phyloP scores from a whole-genome alignment of 64 coral and sea anemone genomes.

The Pachyseris speciosa region DNA sequence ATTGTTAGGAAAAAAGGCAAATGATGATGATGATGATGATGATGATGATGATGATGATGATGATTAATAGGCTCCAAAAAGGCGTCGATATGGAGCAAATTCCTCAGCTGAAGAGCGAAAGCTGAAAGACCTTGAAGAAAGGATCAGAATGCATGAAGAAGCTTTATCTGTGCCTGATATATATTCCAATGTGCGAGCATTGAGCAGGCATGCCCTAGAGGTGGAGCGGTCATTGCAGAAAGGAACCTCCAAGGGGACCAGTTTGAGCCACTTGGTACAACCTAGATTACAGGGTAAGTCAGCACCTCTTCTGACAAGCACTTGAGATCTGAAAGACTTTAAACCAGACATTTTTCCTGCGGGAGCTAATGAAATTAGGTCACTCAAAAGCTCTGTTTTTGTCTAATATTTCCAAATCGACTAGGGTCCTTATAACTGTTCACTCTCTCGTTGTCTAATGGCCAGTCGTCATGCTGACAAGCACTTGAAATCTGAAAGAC shows the following conservation, averaged over 20 bases:
- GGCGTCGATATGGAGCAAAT: conserved; percentile 72
- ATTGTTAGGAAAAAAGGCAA: neutral
- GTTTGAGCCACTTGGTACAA: conserved; percentile 82
- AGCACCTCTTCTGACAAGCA: neutral
- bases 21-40: neutral
- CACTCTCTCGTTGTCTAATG: no score
- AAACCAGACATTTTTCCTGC: no score
- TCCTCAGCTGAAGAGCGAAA: conserved; percentile 73
- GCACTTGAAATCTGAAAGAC: no score
- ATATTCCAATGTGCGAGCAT: conserved; percentile 85
- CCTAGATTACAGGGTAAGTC: conserved; percentile 3
- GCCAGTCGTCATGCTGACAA: no score
- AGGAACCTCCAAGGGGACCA: conserved; percentile 82
- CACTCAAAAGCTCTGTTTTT: no score
- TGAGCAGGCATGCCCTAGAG: conserved; percentile 95
- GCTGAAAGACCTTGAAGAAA: conserved; percentile 74
- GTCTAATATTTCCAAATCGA: no score
- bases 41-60: neutral
- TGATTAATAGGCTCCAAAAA: conserved; percentile 63
- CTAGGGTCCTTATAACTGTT: no score
- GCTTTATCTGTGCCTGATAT: conserved; percentile 66
- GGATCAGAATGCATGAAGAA: conserved; percentile 78
- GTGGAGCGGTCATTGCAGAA: conserved; percentile 94
- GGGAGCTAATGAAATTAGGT: no score
- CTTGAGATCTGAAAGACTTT: no score